Conservation (phyloP, 2,888 invertebrate genomes). For the Urechis unicinctus region DNA sequence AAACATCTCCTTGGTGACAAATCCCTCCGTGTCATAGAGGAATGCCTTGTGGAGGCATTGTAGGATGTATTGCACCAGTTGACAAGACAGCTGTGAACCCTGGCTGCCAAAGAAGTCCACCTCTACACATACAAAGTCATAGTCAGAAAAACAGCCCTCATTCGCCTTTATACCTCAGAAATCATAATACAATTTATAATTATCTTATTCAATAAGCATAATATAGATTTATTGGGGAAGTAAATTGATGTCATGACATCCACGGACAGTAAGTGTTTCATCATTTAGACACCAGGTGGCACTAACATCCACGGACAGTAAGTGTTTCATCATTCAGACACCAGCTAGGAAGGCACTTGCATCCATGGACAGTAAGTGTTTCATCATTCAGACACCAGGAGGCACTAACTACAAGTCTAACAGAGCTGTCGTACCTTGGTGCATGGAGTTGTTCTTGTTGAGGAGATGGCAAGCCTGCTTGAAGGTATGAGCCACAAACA, state of each 20-base stretch:
- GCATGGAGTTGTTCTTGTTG: slow-evolving; percentile 60
- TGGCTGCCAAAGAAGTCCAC: neutral
- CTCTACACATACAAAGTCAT: neutral
- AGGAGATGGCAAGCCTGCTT: slow-evolving; percentile 70
- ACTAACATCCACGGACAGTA: slow-evolving; percentile 5
- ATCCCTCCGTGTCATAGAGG: slow-evolving; percentile 74
- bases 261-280: slow-evolving; percentile 1
- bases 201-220: too few relatives aligned
- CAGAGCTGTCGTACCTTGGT: too few relatives aligned
- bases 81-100: slow-evolving; percentile 51
- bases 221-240: too few relatives aligned
- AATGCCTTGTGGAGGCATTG: slow-evolving; percentile 73
- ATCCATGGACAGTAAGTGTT: slow-evolving; percentile 1
- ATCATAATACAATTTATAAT: too few relatives aligned
- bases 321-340: neutral
- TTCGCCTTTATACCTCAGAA: neutral
- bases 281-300: neutral
- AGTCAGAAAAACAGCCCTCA: too few relatives aligned
- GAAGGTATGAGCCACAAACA: slow-evolving; percentile 82
- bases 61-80: slow-evolving; percentile 66
- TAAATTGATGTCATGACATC: too few relatives aligned
- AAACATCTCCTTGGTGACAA: slow-evolving; percentile 78
- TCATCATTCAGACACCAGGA: neutral
- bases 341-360: too few relatives aligned
- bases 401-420: too few relatives aligned